A percentile compares a stretch with the other conserved stretches of the same genome.
phyloP scores from a whole-genome alignment of 2,888 invertebrate species.

The Blomia tropicalis region DNA sequence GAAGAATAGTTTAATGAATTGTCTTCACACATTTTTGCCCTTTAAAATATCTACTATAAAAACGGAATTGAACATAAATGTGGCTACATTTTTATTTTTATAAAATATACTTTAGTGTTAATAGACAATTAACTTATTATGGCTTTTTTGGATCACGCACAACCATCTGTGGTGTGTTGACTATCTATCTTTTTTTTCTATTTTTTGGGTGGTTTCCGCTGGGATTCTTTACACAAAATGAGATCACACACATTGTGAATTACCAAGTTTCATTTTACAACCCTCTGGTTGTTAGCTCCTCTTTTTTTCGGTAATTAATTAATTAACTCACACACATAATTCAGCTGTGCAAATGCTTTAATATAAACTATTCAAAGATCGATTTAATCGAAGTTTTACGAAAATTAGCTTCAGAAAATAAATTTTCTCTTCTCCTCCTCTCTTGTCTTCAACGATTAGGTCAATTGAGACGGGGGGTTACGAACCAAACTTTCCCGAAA shows the following conservation, averaged over 20 bases:
- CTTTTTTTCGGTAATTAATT: neutral
- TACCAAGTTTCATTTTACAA: neutral
- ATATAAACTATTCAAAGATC: too few species aligned
- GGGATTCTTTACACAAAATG: slow-evolving; percentile 1
- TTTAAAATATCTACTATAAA: neutral
- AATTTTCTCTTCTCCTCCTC: neutral
- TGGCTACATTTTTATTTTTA: too few species aligned
- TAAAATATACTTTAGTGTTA: too few species aligned
- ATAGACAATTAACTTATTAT: slow-evolving; percentile 10
- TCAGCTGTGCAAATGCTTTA: too few species aligned
- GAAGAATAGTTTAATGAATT: neutral
- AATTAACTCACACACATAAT: neutral
- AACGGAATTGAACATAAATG: too few species aligned
- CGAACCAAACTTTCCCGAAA: neutral
- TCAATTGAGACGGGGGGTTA: neutral
- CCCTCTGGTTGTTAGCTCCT: neutral
- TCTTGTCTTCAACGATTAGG: neutral
- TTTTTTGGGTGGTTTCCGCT: neutral
- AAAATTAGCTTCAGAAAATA: neutral
- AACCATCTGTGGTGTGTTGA: too few species aligned
- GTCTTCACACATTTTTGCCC: too few species aligned
- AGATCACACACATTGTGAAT: neutral
- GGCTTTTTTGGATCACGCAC: too few species aligned
- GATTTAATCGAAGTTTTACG: too few species aligned
- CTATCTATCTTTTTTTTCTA: too few species aligned